phyloP scores from a whole-genome alignment of 2,113 vertebrate species.

The Rallus limicola region DNA sequence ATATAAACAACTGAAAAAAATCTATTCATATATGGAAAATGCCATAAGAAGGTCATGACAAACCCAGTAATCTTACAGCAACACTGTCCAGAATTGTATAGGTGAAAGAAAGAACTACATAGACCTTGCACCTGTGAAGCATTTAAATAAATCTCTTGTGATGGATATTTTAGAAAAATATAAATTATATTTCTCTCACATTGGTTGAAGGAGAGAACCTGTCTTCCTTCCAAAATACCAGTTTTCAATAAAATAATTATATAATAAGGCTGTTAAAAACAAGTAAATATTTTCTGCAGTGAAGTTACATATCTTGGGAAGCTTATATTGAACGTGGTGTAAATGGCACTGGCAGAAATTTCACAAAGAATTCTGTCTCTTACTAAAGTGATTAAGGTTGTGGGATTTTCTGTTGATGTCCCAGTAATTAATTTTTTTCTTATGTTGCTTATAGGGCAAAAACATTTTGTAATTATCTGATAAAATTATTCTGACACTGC shows the following conservation, averaged over 20 bases:
- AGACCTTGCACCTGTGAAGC: neutral
- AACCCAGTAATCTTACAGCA: neutral
- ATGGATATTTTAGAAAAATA: neutral
- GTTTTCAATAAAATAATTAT: neutral
- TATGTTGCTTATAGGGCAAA: neutral
- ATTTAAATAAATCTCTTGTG: neutral
- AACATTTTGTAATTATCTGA: neutral
- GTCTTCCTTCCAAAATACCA: neutral
- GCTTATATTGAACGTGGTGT: neutral
- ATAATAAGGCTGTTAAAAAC: neutral
- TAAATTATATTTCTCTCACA: neutral
- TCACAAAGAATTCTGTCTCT: neutral
- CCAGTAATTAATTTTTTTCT: neutral
- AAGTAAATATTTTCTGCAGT: neutral
- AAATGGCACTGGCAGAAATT: neutral
- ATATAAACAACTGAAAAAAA: neutral
- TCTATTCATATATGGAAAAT: neutral
- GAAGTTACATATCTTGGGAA: neutral
- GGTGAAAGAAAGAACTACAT: neutral
- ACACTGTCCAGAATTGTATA: neutral
- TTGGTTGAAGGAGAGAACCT: neutral
- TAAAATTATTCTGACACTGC: slow-evolving; percentile 2
- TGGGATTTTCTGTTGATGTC: neutral
- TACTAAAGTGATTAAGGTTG: neutral
- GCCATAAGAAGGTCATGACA: neutral